phyloP scores from a whole-genome alignment of 1,140 invertebrate genomes.

The Dreissena rostriformis region DNA sequence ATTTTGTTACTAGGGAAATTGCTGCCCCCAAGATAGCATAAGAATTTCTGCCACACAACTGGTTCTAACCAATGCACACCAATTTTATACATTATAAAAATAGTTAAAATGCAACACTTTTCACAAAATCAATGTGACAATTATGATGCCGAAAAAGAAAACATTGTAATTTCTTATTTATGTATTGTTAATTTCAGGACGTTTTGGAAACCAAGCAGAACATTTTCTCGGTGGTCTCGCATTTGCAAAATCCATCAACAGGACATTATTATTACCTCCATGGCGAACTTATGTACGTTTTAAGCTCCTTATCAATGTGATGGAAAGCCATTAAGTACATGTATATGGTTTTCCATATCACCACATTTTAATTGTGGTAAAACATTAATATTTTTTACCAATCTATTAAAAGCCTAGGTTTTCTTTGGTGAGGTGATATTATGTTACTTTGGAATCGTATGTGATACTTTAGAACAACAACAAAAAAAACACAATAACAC shows the following conservation, averaged over 20 bases:
- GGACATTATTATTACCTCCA: conserved; percentile 94
- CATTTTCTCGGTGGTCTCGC: conserved; percentile 95
- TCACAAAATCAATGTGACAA: neutral
- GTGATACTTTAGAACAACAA: too few relatives aligned
- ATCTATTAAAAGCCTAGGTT: too few relatives aligned
- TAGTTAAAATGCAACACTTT: neutral
- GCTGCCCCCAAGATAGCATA: neutral
- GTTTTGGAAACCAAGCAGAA: conserved; percentile 98
- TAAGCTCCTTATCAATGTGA: too few relatives aligned
- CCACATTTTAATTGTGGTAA: too few relatives aligned
- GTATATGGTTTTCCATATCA: too few relatives aligned
- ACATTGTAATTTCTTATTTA: neutral
- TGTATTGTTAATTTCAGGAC: conserved; percentile 71
- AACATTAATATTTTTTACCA: too few relatives aligned
- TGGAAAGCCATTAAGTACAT: too few relatives aligned
- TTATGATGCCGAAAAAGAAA: neutral
- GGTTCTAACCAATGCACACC: neutral
- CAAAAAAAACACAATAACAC: too few relatives aligned
- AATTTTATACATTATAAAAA: conserved; percentile 11
- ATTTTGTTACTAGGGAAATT: neutral
- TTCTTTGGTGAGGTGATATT: too few relatives aligned
- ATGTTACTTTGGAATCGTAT: too few relatives aligned
- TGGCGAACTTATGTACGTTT: conserved; percentile 85
- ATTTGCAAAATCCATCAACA: conserved; percentile 94
- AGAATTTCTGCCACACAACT: neutral